Conservation (phyloP, 2,113 vertebrate genomes). For the Osmerus eperlanus region DNA sequence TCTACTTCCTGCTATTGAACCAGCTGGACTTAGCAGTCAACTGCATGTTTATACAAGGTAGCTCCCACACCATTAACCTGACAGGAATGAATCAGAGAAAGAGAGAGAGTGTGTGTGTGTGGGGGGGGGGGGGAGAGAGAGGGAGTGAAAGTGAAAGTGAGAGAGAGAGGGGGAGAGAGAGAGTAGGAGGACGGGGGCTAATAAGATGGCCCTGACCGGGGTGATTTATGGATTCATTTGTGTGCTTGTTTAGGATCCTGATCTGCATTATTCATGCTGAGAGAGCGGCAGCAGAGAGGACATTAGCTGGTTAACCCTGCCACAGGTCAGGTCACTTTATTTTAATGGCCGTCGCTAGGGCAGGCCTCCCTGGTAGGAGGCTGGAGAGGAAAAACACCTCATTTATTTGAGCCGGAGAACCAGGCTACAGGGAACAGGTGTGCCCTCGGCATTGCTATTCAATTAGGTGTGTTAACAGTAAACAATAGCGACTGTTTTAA, state of each 20-base stretch:
- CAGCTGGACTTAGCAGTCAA: conserved; percentile 45
- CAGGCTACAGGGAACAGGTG: conserved; percentile 54
- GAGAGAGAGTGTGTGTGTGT: neutral
- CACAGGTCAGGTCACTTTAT: conserved; percentile 71
- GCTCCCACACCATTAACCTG: conserved; percentile 49
- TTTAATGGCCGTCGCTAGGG: conserved; percentile 63
- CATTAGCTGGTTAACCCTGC: conserved; percentile 72
- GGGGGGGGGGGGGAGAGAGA: conserved; percentile 11
- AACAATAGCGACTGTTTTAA: conserved; percentile 56
- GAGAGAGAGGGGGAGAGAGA: conserved; percentile 7
- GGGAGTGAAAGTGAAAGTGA: conserved; percentile 12
- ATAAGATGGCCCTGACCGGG: conserved; percentile 60
- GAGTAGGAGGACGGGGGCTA: conserved; percentile 34
- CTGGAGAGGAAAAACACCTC: conserved; percentile 33
- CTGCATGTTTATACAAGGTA: conserved; percentile 57
- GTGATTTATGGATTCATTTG: conserved; percentile 73
- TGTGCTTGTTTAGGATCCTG: conserved; percentile 70
- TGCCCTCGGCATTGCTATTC: conserved; percentile 58
- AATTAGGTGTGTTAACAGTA: conserved; percentile 59
- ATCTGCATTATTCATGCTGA: conserved; percentile 73
- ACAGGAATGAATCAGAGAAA: conserved; percentile 44
- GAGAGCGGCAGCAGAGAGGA: conserved; percentile 56
- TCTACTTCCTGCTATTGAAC: conserved; percentile 42
- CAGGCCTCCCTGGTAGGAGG: conserved; percentile 38
- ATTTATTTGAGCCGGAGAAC: conserved; percentile 53